Percentiles rank a stretch among this genome's conserved stretches.
phyloP scores from a whole-genome alignment of 2,888 invertebrate genomes.

The Hydraecia micacea region DNA sequence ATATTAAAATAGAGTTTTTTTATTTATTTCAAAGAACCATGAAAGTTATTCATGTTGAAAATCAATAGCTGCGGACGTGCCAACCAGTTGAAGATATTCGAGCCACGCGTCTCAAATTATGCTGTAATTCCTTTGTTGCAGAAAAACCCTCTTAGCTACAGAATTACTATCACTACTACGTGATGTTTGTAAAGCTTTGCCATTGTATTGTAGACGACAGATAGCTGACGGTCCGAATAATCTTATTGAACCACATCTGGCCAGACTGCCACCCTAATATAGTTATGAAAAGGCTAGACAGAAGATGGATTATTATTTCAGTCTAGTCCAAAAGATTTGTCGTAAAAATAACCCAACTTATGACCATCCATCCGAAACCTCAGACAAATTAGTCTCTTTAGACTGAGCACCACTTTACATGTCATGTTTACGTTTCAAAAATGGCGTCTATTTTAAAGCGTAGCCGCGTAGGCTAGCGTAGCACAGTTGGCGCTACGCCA shows the following conservation, averaged over 20 bases:
- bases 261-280: background rate
- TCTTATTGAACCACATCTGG: conserved; percentile 4
- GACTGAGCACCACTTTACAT: conserved; percentile 2
- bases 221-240: background rate
- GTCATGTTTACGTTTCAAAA: conserved; percentile 42
- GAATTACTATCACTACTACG: background rate
- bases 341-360: conserved; percentile 22
- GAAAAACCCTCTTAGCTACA: background rate
- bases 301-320: background rate
- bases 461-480: conserved; percentile 68
- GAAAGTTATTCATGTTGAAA: background rate
- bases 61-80: background rate
- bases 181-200: background rate
- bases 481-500: conserved; percentile 79
- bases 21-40: background rate
- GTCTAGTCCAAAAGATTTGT: background rate
- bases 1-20: background rate
- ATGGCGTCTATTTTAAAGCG: conserved; percentile 20
- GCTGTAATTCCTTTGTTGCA: background rate
- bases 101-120: background rate
- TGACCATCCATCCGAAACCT: conserved; percentile 14
- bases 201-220: background rate
- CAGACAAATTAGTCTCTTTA: conserved; percentile 23
- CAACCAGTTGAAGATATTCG: background rate
- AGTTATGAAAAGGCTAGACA: background rate